Evolutionary conservation across 2,797 vertebrate species (phyloP), one percentile per base, ranked within the genome.

Genomic region (Cossypha heuglini): DNA sequence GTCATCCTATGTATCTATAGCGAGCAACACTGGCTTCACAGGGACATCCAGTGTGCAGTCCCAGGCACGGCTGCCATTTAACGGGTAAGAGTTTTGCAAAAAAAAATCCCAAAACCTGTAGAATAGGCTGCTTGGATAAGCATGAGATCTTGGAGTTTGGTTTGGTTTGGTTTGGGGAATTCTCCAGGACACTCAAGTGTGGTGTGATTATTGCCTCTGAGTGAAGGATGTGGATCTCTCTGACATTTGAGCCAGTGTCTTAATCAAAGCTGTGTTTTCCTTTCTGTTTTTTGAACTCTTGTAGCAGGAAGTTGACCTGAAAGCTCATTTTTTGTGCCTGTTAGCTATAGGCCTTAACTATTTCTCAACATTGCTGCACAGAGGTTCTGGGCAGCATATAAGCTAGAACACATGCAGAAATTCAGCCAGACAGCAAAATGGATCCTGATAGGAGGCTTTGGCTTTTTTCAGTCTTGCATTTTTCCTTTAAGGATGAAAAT

Each of bases 11-110:
- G 99, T 99, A 86, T 99, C 99, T 28, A 98, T 99, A 95, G 98
- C 99, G 64, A 99, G 99, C 98, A 99, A 98, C 97, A 98, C 99
- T 19, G 97, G 97, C 80, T 99, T 99, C 93, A 97, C 98, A 10
- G 97, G 98, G 5, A 98, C 99, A 54, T 92, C 98, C 28, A 97
- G 98, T 42, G 97, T 99, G 95, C 99, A 99, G 98, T 99, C 99
- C 77, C 99, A 99, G 97, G 98, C 99, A 96, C 98, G 99, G 57
- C 96, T 99, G 40, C 99, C 99, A 2, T 98, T 99, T 81, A 99
- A 99, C 3, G 99, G 99, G 99, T 99, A 94, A 98, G 98, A 97
- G 31, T 88, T 94, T 51, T 9, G 9, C 78, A 46, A 78, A 38
- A 38, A 38, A 54, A 29, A 45, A 75, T 17, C 11, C 28, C 51